phyloP scores from a whole-genome alignment of 2,113 vertebrate genomes.

The Cyphomyrus plagiostoma region DNA sequence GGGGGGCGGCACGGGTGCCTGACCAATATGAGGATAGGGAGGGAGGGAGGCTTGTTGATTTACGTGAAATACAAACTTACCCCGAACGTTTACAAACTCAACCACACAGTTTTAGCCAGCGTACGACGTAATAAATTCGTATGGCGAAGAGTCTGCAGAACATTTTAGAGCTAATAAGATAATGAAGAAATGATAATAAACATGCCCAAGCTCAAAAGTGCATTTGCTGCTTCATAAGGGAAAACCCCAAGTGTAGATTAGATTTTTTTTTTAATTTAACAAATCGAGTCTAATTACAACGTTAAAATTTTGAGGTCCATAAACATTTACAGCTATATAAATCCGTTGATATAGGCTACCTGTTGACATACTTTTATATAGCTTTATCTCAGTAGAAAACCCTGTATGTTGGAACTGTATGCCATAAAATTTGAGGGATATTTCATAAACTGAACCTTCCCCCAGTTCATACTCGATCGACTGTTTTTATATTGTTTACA shows the following conservation, averaged over 20 bases:
- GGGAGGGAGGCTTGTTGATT: slow-evolving; percentile 19
- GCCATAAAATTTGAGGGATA: neutral
- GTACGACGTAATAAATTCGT: neutral
- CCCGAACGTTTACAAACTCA: neutral
- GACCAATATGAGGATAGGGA: slow-evolving; percentile 52
- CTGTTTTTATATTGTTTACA: neutral
- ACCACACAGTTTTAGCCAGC: neutral
- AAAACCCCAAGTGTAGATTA: neutral
- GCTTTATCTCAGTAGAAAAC: neutral
- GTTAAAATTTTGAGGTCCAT: neutral
- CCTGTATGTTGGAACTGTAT: neutral
- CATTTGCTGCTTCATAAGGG: neutral
- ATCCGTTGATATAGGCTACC: neutral
- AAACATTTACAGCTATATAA: neutral
- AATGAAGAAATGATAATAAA: neutral
- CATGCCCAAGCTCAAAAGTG: neutral
- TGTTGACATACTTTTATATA: neutral
- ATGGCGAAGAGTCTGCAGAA: neutral
- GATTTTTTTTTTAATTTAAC: neutral
- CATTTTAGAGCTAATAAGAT: neutral
- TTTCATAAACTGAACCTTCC: neutral
- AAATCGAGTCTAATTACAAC: neutral
- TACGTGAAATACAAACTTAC: neutral
- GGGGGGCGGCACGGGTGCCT: slow-evolving; percentile 41
- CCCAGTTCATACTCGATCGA: neutral